phyloP scores from a whole-genome alignment of 2,888 invertebrate species.

The Idaea aversata region DNA sequence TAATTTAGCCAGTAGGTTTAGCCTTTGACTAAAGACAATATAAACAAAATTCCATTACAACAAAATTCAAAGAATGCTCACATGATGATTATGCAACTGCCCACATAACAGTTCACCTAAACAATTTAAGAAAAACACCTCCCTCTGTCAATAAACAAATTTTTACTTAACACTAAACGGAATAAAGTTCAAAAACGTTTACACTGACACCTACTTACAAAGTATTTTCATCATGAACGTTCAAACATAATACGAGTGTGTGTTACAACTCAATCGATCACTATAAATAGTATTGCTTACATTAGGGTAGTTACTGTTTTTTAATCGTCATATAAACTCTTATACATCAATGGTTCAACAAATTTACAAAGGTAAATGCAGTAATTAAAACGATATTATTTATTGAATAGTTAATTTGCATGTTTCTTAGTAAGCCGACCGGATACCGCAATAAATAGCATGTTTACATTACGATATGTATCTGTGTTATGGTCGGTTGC shows the following conservation, averaged over 20 bases:
- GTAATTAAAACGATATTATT: constrained; percentile 45
- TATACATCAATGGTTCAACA: neutral
- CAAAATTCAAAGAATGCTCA: constrained; percentile 19
- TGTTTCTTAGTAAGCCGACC: constrained; percentile 55
- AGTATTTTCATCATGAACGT: constrained; percentile 41
- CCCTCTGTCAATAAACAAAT: constrained; percentile 9
- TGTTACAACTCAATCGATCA: constrained; percentile 45
- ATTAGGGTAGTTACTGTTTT: constrained; percentile 3
- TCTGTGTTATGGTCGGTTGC: constrained; percentile 38
- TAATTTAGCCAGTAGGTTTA: neutral
- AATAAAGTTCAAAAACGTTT: constrained; percentile 17
- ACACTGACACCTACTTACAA: constrained; percentile 16
- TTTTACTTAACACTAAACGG: neutral
- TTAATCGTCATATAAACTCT: neutral
- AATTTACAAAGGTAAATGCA: constrained; percentile 2
- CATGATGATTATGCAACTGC: constrained; percentile 24
- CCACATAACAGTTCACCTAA: constrained; percentile 21
- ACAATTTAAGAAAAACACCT: constrained; percentile 23
- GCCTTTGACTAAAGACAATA: neutral
- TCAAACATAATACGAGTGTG: constrained; percentile 41
- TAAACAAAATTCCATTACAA: constrained; percentile 15
- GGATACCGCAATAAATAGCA: constrained; percentile 56
- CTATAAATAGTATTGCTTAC: constrained; percentile 38
- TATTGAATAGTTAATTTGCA: constrained; percentile 40
- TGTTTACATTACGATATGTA: constrained; percentile 58